Evolutionary conservation across 2,797 vertebrate species (phyloP).

Genomic region (Ctenopoma multispine): DNA sequence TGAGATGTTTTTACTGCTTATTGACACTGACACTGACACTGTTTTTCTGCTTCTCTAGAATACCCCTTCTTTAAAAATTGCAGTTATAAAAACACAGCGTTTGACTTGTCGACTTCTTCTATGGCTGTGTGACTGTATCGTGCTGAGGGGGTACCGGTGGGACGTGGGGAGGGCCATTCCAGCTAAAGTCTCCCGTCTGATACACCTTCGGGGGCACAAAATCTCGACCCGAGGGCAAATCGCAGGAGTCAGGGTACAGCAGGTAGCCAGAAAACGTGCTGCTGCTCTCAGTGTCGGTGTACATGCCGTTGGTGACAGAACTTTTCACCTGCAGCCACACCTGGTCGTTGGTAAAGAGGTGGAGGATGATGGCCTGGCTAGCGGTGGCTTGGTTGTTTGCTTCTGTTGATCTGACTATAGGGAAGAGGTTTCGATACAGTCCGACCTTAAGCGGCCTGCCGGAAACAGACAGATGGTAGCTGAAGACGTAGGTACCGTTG

Average conservation of each 20-base stretch:
- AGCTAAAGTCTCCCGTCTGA: background rate
- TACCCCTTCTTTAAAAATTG: constrained; percentile 48
- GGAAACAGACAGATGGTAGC: constrained; percentile 60
- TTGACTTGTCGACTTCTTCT: constrained; percentile 53
- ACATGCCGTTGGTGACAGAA: constrained; percentile 67
- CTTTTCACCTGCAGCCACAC: constrained; percentile 84
- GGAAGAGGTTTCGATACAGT: constrained; percentile 71
- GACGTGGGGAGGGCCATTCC: background rate
- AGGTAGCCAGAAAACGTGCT: constrained; percentile 81
- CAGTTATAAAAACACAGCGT: constrained; percentile 42
- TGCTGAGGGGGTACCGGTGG: background rate
- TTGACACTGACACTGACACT: background rate
- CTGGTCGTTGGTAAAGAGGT: constrained; percentile 52
- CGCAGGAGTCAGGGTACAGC: constrained; percentile 79
- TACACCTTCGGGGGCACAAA: background rate
- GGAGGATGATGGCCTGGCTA: constrained; percentile 73
- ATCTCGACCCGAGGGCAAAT: background rate
- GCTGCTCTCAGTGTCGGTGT: constrained; percentile 25
- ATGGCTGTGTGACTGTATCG: background rate
- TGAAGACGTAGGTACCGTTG: constrained; percentile 83
- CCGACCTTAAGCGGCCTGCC: constrained; percentile 68
- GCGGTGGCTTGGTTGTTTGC: background rate
- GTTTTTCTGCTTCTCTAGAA: constrained; percentile 6
- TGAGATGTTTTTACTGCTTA: background rate
- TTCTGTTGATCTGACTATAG: constrained; percentile 65